phyloP scores from a whole-genome alignment of 1,140 invertebrate species.

The Cyclargus thomasi region DNA sequence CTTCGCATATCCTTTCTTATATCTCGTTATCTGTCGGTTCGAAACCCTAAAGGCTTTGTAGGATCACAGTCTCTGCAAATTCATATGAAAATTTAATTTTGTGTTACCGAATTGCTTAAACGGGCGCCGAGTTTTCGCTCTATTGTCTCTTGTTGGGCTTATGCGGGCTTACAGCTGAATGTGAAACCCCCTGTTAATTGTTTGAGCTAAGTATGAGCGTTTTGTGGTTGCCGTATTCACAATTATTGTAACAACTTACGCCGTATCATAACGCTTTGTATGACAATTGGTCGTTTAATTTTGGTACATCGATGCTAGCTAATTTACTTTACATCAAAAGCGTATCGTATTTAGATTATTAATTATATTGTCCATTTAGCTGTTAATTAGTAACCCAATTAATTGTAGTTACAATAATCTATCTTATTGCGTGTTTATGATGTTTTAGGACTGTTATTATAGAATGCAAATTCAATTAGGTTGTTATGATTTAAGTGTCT shows the following conservation, averaged over 20 bases:
- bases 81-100: conserved; percentile 71
- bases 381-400: background rate
- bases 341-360: background rate
- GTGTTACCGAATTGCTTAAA: conserved; percentile 61
- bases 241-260: conserved; percentile 63
- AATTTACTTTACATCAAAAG: conserved; percentile 31
- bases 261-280: conserved; percentile 50
- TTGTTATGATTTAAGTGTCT: too few relatives aligned
- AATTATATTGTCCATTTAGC: background rate
- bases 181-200: conserved; percentile 66
- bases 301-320: conserved; percentile 35
- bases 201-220: conserved; percentile 63
- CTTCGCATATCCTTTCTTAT: conserved; percentile 45
- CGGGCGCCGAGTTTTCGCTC: conserved; percentile 52
- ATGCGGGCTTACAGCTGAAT: conserved; percentile 63
- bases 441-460: background rate
- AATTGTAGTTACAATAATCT: background rate
- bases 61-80: conserved; percentile 54
- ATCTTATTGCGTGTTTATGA: background rate
- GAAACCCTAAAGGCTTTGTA: conserved; percentile 54
- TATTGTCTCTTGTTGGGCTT: conserved; percentile 59
- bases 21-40: conserved; percentile 55
- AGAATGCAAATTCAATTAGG: background rate
- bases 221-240: conserved; percentile 55
- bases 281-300: conserved; percentile 44